A percentile compares a stretch with the other conserved stretches of the same genome.
Evolutionary conservation across 2,797 vertebrate genomes (phyloP).

Genomic region (Notolabrus celidotus): DNA sequence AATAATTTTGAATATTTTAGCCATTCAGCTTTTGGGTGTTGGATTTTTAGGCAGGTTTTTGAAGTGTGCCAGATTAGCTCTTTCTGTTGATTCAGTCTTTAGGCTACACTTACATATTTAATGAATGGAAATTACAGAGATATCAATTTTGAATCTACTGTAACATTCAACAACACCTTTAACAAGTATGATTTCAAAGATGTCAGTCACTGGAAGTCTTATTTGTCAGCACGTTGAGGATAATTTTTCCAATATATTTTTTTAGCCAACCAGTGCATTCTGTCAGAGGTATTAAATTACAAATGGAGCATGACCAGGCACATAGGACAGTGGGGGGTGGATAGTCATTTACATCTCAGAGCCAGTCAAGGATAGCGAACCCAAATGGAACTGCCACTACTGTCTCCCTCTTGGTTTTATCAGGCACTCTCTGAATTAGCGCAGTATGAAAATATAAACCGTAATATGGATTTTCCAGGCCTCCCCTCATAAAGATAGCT

Average conservation of each 20-base stretch:
- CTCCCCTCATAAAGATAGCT: slow-evolving; percentile 51
- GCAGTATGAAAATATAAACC: slow-evolving; percentile 64
- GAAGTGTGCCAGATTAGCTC: too few species aligned
- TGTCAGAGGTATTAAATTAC: slow-evolving; percentile 63
- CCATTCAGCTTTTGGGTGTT: too few species aligned
- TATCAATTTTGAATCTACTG: too few species aligned
- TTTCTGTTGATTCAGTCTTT: too few species aligned
- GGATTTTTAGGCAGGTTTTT: too few species aligned
- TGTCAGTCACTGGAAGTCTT: too few species aligned
- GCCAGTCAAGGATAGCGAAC: slow-evolving; percentile 66
- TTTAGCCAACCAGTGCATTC: slow-evolving; percentile 23
- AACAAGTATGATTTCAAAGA: too few species aligned
- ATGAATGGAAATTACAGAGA: too few species aligned
- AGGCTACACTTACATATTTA: too few species aligned
- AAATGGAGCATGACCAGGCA: slow-evolving; percentile 48
- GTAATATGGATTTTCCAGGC: slow-evolving; percentile 65
- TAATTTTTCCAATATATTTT: slow-evolving; percentile 9
- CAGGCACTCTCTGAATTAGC: slow-evolving; percentile 62
- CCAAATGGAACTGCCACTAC: slow-evolving; percentile 74
- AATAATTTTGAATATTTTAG: too few species aligned
- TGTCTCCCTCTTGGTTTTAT: slow-evolving; percentile 70
- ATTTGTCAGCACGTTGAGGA: background rate
- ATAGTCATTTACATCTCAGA: slow-evolving; percentile 74
- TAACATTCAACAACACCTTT: too few species aligned
- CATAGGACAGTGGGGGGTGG: slow-evolving; percentile 41